phyloP scores from a whole-genome alignment of 2,113 vertebrate genomes.

The Psephotus haematonotus region DNA sequence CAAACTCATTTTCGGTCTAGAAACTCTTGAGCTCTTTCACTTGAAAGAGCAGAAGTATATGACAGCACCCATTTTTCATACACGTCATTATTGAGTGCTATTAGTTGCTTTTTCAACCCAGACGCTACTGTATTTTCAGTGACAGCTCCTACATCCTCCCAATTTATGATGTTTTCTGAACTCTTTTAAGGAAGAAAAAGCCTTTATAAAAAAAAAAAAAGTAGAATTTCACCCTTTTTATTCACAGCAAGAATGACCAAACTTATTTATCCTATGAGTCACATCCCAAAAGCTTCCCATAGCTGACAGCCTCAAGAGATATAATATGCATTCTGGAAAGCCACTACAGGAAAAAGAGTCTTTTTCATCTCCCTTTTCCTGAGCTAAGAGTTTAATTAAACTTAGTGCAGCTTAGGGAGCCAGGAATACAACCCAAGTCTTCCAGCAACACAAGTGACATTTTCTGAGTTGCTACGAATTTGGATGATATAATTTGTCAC shows the following conservation, averaged over 20 bases:
- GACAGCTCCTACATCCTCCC: background rate
- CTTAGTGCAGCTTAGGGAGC: background rate
- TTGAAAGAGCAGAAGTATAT: background rate
- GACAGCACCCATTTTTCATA: background rate
- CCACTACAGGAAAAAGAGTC: background rate
- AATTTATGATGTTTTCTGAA: background rate
- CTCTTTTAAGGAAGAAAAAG: background rate
- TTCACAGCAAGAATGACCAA: slow-evolving; percentile 18
- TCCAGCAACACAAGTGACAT: background rate
- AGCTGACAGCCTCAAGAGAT: background rate
- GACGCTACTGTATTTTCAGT: background rate
- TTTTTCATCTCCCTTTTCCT: background rate
- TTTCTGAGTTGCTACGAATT: background rate
- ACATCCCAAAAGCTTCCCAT: background rate
- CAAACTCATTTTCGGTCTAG: background rate
- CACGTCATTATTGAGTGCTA: background rate
- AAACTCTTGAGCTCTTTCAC: background rate
- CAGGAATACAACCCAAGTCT: background rate
- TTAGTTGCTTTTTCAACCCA: background rate
- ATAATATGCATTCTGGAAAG: background rate
- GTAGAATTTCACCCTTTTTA: background rate
- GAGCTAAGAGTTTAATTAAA: background rate
- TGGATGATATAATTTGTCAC: background rate
- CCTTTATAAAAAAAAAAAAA: background rate
- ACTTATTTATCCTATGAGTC: background rate